Evolutionary conservation across 2,797 vertebrate genomes (phyloP), one percentile per base, ranked within the genome.

Genomic region (Neoniphon sammara): DNA sequence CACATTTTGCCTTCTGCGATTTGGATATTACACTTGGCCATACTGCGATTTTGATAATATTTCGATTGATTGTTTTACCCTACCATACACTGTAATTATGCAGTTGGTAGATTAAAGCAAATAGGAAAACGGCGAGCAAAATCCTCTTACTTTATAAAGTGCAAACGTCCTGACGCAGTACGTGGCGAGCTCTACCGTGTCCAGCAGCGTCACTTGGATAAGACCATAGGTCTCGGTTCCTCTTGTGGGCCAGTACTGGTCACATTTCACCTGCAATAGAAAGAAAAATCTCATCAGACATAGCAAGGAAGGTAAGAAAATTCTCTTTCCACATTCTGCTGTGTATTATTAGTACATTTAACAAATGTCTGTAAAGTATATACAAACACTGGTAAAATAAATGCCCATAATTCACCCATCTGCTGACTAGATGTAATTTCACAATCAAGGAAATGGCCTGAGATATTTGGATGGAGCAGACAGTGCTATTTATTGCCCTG

Each of bases 171-270:
- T 94, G 91, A 99, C 97, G 68, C 97, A 98, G 80, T 99, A 99
- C 0, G 97, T 99, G 78, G 98, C 98, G 89, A 99, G 90, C 85
- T 99, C 98, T 71, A 99, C 97, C 0, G 98, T 99, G 90, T 99
- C 98, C 3, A 97, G 88, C 82, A 99, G 93, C 0, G 97, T 97
- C 78, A 99, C 97, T 90, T 99, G 98, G 82, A 99, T 97, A 78
- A 99, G 93, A 15, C 97, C 98, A 0, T 98, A 98, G 1, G 97
- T 99, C 88, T 99, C 98, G 0, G 97, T 98, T 60, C 95, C 98
- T 94, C 98, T 95, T 44, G 95, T 98, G 31, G 98, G 98, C 98
- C 98, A 99, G 81, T 99, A 99, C 10, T 99, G 97, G 93, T 99
- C 97, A 93, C 98, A 99, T 86, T 99, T 99, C 55, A 99, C 97